These are phyloP conservation scores for Esox masquinongy DNA, from an alignment of 2,797 vertebrate species.

Conservation along the genomic window DNA sequence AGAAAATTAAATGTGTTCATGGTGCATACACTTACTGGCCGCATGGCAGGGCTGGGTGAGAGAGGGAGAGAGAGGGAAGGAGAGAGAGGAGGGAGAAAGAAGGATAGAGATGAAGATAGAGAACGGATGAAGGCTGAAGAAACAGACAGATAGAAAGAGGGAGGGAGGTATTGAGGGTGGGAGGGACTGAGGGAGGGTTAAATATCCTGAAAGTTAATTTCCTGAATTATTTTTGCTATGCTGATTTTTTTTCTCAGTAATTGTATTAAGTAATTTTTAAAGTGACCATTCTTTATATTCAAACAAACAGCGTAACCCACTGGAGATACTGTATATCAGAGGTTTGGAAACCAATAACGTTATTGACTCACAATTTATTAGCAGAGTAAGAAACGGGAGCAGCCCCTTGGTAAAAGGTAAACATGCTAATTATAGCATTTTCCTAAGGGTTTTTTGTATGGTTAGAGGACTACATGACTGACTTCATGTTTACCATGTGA, in stretches of 20 bases:
- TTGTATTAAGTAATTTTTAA: conserved; percentile 41
- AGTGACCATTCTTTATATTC: conserved; percentile 10
- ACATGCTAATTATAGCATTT: too few relatives aligned
- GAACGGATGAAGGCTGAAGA: neutral
- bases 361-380: too few relatives aligned
- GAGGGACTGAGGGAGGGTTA: conserved; percentile 32
- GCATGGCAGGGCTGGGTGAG: conserved; percentile 20
- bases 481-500: neutral
- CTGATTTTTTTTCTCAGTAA: conserved; percentile 40
- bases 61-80: neutral
- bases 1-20: conserved; percentile 98
- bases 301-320: neutral
- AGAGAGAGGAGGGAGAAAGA: conserved; percentile 9
- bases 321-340: too few relatives aligned
- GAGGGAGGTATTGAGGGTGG: conserved; percentile 14
- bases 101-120: neutral
- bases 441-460: neutral
- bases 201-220: conserved; percentile 87
- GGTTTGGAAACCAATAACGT: too few relatives aligned
- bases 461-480: neutral
- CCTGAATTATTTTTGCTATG: conserved; percentile 70
- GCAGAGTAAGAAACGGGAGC: neutral
- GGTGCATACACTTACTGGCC: conserved; percentile 90
- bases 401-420: too few relatives aligned
- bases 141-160: conserved; percentile 18